Evolutionary conservation across 2,113 vertebrate species (phyloP).

Genomic region (Bufo gargarizans): DNA sequence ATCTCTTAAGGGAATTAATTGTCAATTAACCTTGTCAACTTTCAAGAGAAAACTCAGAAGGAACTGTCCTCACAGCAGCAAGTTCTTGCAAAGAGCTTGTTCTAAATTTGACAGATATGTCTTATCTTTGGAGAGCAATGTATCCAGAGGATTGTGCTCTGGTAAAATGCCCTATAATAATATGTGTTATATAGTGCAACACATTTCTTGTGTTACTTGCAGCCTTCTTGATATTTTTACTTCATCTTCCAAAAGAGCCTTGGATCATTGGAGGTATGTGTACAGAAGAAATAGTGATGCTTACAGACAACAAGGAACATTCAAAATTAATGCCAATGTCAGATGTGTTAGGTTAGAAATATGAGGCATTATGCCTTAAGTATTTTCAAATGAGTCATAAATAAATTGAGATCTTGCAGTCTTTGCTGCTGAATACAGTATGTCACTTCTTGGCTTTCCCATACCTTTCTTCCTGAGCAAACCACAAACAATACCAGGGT

Average conservation of each 20-base stretch:
- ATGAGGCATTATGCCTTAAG: too few species aligned
- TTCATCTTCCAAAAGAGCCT: background rate
- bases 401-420: too few species aligned
- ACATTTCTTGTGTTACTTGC: background rate
- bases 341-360: too few species aligned
- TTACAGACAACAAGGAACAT: too few species aligned
- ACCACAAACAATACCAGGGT: too few species aligned
- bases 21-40: constrained; percentile 54
- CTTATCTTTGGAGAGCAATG: constrained; percentile 30
- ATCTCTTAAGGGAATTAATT: constrained; percentile 40
- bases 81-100: background rate
- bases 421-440: too few species aligned
- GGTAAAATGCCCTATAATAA: background rate
- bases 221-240: background rate
- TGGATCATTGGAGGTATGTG: background rate
- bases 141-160: background rate
- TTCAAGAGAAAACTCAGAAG: constrained; percentile 26
- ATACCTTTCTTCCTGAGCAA: too few species aligned
- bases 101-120: constrained; percentile 8
- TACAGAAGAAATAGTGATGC: too few species aligned
- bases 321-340: too few species aligned
- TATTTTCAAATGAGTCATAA: too few species aligned
- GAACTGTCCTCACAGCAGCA: constrained; percentile 11
- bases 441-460: too few species aligned
- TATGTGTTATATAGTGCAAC: background rate